phyloP scores from a whole-genome alignment of 2,888 invertebrate species.

The Himalopsyche tibetana region DNA sequence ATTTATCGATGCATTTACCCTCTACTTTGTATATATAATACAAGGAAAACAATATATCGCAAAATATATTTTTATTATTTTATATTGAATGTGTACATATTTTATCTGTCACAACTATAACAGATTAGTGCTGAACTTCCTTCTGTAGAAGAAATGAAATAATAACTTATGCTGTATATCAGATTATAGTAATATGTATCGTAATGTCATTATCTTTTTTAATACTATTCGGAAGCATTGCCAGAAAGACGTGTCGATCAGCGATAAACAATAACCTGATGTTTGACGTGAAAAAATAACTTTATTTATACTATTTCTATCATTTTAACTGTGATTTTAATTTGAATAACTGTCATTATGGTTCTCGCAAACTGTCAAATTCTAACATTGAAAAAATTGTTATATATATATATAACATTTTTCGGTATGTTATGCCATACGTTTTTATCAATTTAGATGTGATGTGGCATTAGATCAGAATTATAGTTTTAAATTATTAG shows the following conservation, averaged over 20 bases:
- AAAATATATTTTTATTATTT: conserved; percentile 45
- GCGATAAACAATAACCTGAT: background rate
- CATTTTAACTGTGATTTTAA: conserved; percentile 47
- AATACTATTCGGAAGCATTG: background rate
- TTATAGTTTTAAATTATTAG: conserved; percentile 35
- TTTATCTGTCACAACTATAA: conserved; percentile 38
- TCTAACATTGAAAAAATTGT: conserved; percentile 11
- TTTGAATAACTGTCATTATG: background rate
- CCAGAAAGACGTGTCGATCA: background rate
- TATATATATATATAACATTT: background rate
- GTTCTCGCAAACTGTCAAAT: background rate
- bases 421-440: conserved; percentile 37
- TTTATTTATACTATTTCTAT: background rate
- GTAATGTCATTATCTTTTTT: conserved; percentile 13
- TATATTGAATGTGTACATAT: conserved; percentile 39
- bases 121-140: conserved; percentile 31
- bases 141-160: conserved; percentile 6
- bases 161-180: conserved; percentile 24
- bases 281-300: background rate
- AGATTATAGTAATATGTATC: background rate
- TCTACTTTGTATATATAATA: conserved; percentile 51
- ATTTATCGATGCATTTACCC: conserved; percentile 63
- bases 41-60: conserved; percentile 21
- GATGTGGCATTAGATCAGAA: conserved; percentile 39
- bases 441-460: conserved; percentile 40